These are phyloP conservation scores for Azemiops feae DNA, from an alignment of 2,113 vertebrate species.

Conservation along the genomic window DNA sequence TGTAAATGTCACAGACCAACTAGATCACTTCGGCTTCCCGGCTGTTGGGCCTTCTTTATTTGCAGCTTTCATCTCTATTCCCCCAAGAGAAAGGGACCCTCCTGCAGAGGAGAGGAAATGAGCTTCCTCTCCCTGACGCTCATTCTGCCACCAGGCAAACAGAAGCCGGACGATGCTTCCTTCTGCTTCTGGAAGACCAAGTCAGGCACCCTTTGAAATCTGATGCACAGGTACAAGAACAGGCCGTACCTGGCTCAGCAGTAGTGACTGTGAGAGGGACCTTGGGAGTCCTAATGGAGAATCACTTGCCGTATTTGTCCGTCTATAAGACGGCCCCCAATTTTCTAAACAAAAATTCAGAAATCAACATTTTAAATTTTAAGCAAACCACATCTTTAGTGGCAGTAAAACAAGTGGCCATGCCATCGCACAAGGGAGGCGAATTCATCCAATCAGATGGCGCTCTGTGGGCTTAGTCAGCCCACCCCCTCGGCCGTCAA, in stretches of 20 bases:
- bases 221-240: not conserved
- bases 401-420: too few species aligned
- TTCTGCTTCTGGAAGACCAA: not conserved
- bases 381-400: too few species aligned
- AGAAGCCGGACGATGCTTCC: not conserved
- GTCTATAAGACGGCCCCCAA: too few species aligned
- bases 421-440: too few species aligned
- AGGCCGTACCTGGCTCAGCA: not conserved
- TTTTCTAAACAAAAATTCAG: too few species aligned
- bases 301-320: not conserved
- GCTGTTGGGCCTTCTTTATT: not conserved
- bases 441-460: too few species aligned
- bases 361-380: too few species aligned
- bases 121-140: not conserved
- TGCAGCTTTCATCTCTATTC: not conserved
- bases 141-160: too few species aligned
- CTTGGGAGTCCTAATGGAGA: not conserved
- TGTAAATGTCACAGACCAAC: constrained; percentile 2
- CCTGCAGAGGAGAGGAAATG: not conserved
- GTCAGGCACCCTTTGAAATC: not conserved
- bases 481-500: too few species aligned
- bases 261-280: not conserved
- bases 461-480: too few species aligned
- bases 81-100: not conserved
- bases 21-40: not conserved